A percentile compares a stretch with the other conserved stretches of the same genome.
phyloP scores from a whole-genome alignment of 2,113 vertebrate species.

The Vombatus ursinus region DNA sequence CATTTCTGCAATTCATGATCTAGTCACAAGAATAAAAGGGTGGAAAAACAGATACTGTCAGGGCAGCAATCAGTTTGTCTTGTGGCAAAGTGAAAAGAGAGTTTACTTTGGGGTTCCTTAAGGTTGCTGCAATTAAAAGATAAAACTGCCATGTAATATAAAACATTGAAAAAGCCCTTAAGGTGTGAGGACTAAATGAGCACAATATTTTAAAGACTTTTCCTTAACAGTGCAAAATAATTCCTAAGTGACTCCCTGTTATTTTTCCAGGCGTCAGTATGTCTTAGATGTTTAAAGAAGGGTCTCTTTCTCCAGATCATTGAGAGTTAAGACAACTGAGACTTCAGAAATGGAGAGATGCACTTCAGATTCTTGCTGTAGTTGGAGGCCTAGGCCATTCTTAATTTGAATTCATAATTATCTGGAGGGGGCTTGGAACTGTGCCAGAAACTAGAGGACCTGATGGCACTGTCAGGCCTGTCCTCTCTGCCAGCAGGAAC shows the following conservation, averaged over 20 bases:
- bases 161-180: slow-evolving; percentile 8
- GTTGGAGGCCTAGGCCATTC: neutral
- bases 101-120: neutral
- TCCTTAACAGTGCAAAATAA: slow-evolving; percentile 34
- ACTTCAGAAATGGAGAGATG: neutral
- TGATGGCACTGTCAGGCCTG: neutral
- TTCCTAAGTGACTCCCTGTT: neutral
- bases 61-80: slow-evolving; percentile 10
- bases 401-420: neutral
- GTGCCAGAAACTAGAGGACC: neutral
- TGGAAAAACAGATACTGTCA: neutral
- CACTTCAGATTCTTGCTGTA: neutral
- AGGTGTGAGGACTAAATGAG: neutral
- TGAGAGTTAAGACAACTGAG: neutral
- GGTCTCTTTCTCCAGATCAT: neutral
- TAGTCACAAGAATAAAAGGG: slow-evolving; percentile 38
- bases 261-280: slow-evolving; percentile 14
- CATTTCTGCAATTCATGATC: slow-evolving; percentile 34
- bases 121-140: slow-evolving; percentile 17
- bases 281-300: slow-evolving; percentile 14
- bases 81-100: neutral
- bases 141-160: neutral
- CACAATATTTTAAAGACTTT: slow-evolving; percentile 14
- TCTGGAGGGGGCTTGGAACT: neutral
- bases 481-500: slow-evolving; percentile 20